Conservation (phyloP, 2,113 vertebrate species). For the Otolemur garnettii region DNA sequence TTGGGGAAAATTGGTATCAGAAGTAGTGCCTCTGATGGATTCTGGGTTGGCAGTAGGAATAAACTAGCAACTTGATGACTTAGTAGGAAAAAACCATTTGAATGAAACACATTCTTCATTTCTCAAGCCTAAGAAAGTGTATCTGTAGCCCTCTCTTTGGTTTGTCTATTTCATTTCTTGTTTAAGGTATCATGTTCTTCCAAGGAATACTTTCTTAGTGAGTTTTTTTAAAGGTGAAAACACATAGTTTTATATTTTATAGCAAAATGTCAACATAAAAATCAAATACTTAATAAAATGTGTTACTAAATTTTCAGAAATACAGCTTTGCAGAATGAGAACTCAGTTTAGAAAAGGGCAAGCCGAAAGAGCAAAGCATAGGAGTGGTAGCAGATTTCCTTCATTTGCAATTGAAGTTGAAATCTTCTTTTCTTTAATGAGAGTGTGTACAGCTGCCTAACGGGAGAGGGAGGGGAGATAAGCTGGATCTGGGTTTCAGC, state of each 20-base stretch:
- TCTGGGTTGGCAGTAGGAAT: background rate
- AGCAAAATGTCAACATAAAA: slow-evolving; percentile 9
- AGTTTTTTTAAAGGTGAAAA: slow-evolving; percentile 3
- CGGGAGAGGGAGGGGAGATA: background rate
- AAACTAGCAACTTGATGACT: background rate
- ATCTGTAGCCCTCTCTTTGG: background rate
- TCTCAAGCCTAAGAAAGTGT: background rate
- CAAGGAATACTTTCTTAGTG: background rate
- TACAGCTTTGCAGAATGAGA: background rate
- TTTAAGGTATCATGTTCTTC: slow-evolving; percentile 4
- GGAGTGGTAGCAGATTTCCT: background rate
- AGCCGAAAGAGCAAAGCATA: background rate
- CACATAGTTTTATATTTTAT: background rate
- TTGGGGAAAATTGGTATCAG: background rate
- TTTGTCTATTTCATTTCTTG: slow-evolving; percentile 21
- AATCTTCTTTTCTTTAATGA: slow-evolving; percentile 22
- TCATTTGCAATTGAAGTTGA: background rate
- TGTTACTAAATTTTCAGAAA: slow-evolving; percentile 49
- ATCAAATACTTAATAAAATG: slow-evolving; percentile 14
- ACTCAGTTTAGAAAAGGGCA: background rate
- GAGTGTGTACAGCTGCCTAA: background rate
- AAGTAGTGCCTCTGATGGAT: background rate
- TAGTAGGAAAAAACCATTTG: background rate
- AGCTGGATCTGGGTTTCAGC: background rate
- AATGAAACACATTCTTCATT: background rate